Percentiles rank a stretch among this genome's conserved stretches.
Evolutionary conservation across 2,888 invertebrate genomes (phyloP).

Genomic region (Branchellion lobata): DNA sequence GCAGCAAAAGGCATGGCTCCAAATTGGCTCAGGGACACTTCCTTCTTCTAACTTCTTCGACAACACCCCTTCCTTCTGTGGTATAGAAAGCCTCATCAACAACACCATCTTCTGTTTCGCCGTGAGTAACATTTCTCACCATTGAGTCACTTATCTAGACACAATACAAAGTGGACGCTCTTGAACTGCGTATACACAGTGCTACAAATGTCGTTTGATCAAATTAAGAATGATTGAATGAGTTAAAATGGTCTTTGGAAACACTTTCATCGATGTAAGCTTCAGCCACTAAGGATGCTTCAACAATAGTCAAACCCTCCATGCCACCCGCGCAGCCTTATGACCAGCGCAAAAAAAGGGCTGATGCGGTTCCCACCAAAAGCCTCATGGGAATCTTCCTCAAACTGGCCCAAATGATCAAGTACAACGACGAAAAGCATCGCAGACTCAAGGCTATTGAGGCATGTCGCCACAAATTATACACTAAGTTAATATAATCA

Average conservation of each 20-base stretch:
- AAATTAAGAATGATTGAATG: too few relatives aligned
- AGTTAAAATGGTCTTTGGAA: too few relatives aligned
- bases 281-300: slow-evolving; percentile 14
- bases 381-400: slow-evolving; percentile 1
- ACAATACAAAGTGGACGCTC: too few relatives aligned
- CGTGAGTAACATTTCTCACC: slow-evolving; percentile 7
- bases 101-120: slow-evolving; percentile 10
- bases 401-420: slow-evolving; percentile 42
- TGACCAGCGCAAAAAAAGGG: slow-evolving; percentile 16
- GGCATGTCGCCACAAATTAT: not conserved
- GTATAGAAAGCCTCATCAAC: slow-evolving; percentile 17
- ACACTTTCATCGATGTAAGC: too few relatives aligned
- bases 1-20: slow-evolving; percentile 2
- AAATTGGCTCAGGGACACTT: slow-evolving; percentile 16
- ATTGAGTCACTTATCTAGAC: too few relatives aligned
- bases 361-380: slow-evolving; percentile 26
- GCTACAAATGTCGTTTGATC: not conserved
- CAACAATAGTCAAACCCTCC: not conserved
- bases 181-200: not conserved
- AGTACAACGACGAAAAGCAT: slow-evolving; percentile 39
- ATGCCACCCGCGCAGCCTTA: slow-evolving; percentile 11
- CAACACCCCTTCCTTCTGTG: slow-evolving; percentile 32
- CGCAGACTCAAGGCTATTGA: slow-evolving; percentile 37
- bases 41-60: slow-evolving; percentile 27
- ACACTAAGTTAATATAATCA: too few relatives aligned